Base-by-base conservation (phyloP, 2,888 invertebrate species). In the Tetanocera ferruginea region DNA sequence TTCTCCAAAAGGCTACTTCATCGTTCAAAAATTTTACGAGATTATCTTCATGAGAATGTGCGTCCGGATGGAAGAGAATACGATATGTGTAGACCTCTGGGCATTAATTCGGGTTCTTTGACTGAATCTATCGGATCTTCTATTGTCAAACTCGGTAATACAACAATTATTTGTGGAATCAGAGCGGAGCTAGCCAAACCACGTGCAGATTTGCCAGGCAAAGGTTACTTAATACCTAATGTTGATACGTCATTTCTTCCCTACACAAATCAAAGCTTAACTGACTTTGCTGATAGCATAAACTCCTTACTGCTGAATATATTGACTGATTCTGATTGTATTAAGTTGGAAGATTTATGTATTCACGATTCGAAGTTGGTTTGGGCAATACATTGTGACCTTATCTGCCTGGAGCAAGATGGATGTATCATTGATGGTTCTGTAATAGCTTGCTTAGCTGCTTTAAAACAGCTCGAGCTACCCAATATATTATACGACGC, bases 161-260 rank as follows among this genome's bases (percentile, higher is more conserved):
- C 60, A n/a, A 49, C 19, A 4, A 73, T 73, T 28, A 28, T 73
- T 2, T 73, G 73, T 62, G 73, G 73, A 17, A 34, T 73, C 9
- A 57, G 73, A 60, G 73, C 62, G 17, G 73, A 73, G 28, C 28
- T 73, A 28, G 73, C 73, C 8, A 55, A 31, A 17, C 71, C 71
- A 2, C 31, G 14, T 31, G 25, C 71, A 19, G 14, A 52, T n/a
- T 60, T 9, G 3, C 60, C 73, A n/a, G 25, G 43, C 8, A 62
- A 28, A 37, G 73, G 73, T 6, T 73, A 49, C 62, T 17, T 73
- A 34, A 73, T 73, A 17, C 73, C 73, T 25, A 37, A 43, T 62
- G 43, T 73, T 23, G 73, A 73, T 49, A 62, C 62, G 5, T 73
- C 73, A 14, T 73, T 62, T 60, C 49, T 73, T 14, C 62, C 73